These are phyloP conservation scores for Porites evermanni DNA, from an alignment of 92 coral and sea anemone species.

Conservation along the genomic window DNA sequence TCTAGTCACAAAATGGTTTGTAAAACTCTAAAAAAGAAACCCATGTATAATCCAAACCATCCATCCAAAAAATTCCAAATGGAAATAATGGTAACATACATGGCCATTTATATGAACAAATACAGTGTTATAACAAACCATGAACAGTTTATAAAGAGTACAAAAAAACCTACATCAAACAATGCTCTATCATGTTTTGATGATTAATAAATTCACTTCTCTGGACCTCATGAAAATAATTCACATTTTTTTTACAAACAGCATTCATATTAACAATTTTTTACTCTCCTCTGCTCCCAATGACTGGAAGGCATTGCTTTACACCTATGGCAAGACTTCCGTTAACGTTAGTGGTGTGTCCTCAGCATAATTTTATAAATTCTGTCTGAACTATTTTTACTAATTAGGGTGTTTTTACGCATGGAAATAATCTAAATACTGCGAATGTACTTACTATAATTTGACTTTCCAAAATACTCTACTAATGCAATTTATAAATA, in stretches of 20 bases:
- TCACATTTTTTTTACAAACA: slow-evolving; percentile 40
- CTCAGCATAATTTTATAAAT: slow-evolving; percentile 6
- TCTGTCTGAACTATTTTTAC: slow-evolving; percentile 5
- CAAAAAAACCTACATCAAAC: slow-evolving; percentile 7
- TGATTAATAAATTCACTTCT: not conserved
- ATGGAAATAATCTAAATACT: slow-evolving; percentile 43
- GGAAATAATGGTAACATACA: too few relatives aligned
- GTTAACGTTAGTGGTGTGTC: not conserved
- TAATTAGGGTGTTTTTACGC: slow-evolving; percentile 30
- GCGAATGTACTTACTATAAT: slow-evolving; percentile 35
- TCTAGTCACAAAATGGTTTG: not conserved
- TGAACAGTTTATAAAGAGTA: slow-evolving; percentile 16
- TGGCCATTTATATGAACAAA: not conserved
- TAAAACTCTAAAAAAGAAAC: too few relatives aligned
- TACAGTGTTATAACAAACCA: not conserved
- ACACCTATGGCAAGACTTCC: slow-evolving; percentile 28
- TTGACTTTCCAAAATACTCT: slow-evolving; percentile 46
- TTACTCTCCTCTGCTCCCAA: not conserved
- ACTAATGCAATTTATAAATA: slow-evolving; percentile 52
- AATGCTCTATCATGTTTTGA: not conserved
- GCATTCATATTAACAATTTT: slow-evolving; percentile 22
- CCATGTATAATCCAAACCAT: not conserved
- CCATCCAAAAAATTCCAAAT: not conserved
- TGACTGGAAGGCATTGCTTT: slow-evolving; percentile 14
- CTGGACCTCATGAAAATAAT: slow-evolving; percentile 18